Percentiles rank a stretch among this genome's conserved stretches.
Evolutionary conservation across 2,113 vertebrate species (phyloP).

Genomic region (Toxotes chatareus): DNA sequence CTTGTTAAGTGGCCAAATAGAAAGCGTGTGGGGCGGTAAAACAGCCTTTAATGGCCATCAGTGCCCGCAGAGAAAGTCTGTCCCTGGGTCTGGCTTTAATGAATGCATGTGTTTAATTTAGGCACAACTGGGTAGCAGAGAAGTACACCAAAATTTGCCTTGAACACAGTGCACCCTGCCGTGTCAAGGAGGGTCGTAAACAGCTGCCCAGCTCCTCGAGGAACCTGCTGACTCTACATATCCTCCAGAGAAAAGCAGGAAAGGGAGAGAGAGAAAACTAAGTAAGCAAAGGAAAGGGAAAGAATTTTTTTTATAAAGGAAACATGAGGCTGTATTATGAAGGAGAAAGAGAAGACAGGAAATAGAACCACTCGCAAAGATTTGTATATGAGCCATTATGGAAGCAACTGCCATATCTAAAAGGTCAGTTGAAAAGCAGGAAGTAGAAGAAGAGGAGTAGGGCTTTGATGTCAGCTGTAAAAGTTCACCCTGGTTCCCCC

Average conservation of each 20-base stretch:
- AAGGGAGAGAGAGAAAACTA: slow-evolving; percentile 22
- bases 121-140: slow-evolving; percentile 70
- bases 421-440: slow-evolving; percentile 22
- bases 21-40: slow-evolving; percentile 54
- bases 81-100: slow-evolving; percentile 73
- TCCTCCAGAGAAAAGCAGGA: slow-evolving; percentile 17
- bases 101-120: slow-evolving; percentile 82
- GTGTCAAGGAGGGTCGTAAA: slow-evolving; percentile 81
- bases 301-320: neutral
- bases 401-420: neutral
- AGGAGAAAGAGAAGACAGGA: neutral
- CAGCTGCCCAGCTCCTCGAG: slow-evolving; percentile 67
- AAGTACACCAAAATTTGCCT: slow-evolving; percentile 67
- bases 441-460: slow-evolving; percentile 41
- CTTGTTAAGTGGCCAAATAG: slow-evolving; percentile 65
- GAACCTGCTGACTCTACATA: slow-evolving; percentile 79
- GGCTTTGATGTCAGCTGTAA: slow-evolving; percentile 78
- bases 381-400: neutral
- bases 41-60: slow-evolving; percentile 71
- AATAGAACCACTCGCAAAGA: neutral
- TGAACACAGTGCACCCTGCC: slow-evolving; percentile 72
- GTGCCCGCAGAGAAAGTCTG: slow-evolving; percentile 78
- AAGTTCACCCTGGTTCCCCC: slow-evolving; percentile 47
- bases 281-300: slow-evolving; percentile 32
- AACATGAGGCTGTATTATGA: slow-evolving; percentile 22